phyloP scores from a whole-genome alignment of 2,888 invertebrate species.

The Anthrax anthrax region DNA sequence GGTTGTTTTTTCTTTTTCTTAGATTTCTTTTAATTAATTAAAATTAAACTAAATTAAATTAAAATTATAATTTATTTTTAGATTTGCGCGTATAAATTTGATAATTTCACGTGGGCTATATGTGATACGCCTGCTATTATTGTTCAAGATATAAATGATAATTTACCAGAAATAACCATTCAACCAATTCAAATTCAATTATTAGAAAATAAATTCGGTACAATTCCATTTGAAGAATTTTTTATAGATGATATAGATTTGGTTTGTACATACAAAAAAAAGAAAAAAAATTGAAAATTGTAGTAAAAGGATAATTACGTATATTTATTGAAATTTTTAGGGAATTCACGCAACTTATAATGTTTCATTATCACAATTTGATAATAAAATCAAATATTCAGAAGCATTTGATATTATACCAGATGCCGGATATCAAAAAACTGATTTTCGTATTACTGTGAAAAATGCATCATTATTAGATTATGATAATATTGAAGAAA shows the following conservation, averaged over 20 bases:
- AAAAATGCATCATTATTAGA: constrained; percentile 40
- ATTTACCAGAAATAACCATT: constrained; percentile 40
- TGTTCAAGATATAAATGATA: constrained; percentile 48
- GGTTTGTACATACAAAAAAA: constrained; percentile 31
- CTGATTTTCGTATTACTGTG: constrained; percentile 43
- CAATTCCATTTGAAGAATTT: constrained; percentile 37
- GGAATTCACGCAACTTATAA: constrained; percentile 44
- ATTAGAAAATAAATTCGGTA: constrained; percentile 40
- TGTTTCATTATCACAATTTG: constrained; percentile 29
- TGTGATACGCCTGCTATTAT: constrained; percentile 31
- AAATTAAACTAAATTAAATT: not conserved
- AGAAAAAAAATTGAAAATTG: too few relatives aligned
- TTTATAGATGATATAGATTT: constrained; percentile 41
- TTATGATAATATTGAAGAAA: constrained; percentile 36
- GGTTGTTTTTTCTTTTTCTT: too few relatives aligned
- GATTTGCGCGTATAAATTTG: constrained; percentile 37
- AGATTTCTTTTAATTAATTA: too few relatives aligned
- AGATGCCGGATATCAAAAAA: constrained; percentile 42
- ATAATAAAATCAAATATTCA: constrained; percentile 20
- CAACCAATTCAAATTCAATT: constrained; percentile 32
- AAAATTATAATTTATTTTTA: constrained; percentile 5
- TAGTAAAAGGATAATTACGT: not conserved
- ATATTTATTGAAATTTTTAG: constrained; percentile 33
- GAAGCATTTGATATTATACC: constrained; percentile 47
- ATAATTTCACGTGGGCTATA: constrained; percentile 24